Conservation (phyloP, 2,113 vertebrate species). For the Lagopus leucura region DNA sequence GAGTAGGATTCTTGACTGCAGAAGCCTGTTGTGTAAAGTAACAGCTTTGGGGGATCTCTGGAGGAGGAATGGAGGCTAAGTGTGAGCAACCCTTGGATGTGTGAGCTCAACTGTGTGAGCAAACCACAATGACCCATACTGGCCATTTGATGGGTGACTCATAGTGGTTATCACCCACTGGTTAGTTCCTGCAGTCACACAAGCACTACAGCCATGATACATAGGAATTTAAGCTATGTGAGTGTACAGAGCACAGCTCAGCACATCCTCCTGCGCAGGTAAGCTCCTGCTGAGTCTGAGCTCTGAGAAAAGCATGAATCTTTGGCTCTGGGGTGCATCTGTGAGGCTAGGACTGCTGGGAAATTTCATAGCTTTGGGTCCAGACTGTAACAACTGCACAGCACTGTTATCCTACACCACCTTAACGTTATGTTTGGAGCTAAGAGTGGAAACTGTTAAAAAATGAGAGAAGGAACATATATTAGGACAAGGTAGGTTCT, state of each 20-base stretch:
- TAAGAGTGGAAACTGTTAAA: not conserved
- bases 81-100: not conserved
- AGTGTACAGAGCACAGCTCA: not conserved
- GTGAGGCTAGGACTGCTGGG: not conserved
- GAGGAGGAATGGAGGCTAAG: not conserved
- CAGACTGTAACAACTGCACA: not conserved
- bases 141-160: not conserved
- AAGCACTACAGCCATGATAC: not conserved
- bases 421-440: not conserved
- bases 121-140: not conserved
- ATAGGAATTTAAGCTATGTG: not conserved
- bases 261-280: not conserved
- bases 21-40: not conserved
- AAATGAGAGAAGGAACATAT: not conserved
- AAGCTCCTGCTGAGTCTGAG: not conserved
- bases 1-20: not conserved
- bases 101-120: not conserved
- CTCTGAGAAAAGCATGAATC: not conserved
- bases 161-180: not conserved
- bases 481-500: not conserved
- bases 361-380: not conserved
- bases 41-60: not conserved
- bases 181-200: not conserved
- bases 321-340: not conserved
- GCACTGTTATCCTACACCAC: not conserved